phyloP scores from a whole-genome alignment of 37 sponge, comb jelly and placozoan genomes.

The Halisarca cf. caerulea region DNA sequence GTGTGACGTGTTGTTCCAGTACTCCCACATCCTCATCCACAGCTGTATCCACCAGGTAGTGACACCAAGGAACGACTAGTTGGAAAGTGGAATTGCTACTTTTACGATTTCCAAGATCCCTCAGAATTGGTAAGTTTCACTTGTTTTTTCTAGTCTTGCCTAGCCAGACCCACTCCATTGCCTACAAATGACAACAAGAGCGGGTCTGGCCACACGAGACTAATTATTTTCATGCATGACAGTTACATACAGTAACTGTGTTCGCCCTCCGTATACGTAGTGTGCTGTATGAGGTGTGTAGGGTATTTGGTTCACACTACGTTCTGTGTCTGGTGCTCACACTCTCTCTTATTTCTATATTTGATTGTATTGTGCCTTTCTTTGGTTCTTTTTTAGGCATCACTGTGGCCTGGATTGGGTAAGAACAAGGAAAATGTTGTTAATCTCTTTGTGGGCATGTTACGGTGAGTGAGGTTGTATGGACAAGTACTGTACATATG shows the following conservation, averaged over 20 bases:
- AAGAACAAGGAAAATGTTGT: conserved; percentile 44
- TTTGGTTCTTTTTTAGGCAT: neutral
- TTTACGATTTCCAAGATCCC: conserved; percentile 3
- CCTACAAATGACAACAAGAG: no score
- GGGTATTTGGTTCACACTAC: no score
- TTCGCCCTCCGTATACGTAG: no score
- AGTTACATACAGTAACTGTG: no score
- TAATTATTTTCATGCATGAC: no score
- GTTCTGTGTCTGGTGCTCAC: no score
- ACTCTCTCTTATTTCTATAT: neutral
- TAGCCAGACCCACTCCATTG: no score
- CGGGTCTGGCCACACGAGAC: no score
- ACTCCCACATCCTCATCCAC: neutral
- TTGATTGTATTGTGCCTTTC: neutral
- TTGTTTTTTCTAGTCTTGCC: no score
- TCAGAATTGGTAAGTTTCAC: conserved; percentile 41
- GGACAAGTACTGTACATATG: neutral
- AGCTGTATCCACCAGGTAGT: no score
- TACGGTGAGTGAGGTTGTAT: conserved; percentile 37
- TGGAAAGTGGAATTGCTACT: conserved; percentile 61
- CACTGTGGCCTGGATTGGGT: conserved; percentile 28
- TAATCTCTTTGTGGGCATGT: conserved; percentile 76
- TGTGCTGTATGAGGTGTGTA: no score
- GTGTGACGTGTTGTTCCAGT: neutral
- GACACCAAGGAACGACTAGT: conserved; percentile 2